phyloP scores from a whole-genome alignment of 2,888 invertebrate genomes.

The Malthinus seriepunctatus region DNA sequence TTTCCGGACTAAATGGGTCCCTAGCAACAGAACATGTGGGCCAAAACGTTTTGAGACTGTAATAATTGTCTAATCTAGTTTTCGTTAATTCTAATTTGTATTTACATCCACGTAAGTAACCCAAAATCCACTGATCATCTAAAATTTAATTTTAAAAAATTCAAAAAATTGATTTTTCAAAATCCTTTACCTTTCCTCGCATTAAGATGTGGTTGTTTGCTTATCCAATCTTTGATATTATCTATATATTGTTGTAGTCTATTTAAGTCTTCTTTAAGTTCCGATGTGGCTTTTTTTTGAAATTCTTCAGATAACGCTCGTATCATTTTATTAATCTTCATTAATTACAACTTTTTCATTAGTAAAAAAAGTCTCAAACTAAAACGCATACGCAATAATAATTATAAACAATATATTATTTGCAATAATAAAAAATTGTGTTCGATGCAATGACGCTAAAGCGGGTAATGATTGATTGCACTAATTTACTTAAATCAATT shows the following conservation, averaged over 20 bases:
- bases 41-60: too few species aligned
- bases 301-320: slow-evolving; percentile 51
- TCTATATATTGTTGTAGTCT: background rate
- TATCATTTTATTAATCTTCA: background rate
- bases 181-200: background rate
- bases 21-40: too few species aligned
- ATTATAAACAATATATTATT: too few species aligned
- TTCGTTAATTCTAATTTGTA: background rate
- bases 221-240: background rate
- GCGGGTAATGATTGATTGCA: too few species aligned
- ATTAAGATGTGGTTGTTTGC: background rate
- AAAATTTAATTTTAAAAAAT: background rate
- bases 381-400: too few species aligned
- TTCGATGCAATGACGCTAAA: too few species aligned
- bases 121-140: background rate
- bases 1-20: too few species aligned
- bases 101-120: background rate
- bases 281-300: slow-evolving; percentile 56
- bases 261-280: slow-evolving; percentile 55
- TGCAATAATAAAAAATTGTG: too few species aligned
- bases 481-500: too few species aligned
- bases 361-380: background rate
- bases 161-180: background rate
- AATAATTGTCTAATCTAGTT: too few species aligned
- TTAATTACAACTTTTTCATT: background rate